Base-by-base conservation (phyloP, 2,888 invertebrate genomes). In the Tillus elongatus region DNA sequence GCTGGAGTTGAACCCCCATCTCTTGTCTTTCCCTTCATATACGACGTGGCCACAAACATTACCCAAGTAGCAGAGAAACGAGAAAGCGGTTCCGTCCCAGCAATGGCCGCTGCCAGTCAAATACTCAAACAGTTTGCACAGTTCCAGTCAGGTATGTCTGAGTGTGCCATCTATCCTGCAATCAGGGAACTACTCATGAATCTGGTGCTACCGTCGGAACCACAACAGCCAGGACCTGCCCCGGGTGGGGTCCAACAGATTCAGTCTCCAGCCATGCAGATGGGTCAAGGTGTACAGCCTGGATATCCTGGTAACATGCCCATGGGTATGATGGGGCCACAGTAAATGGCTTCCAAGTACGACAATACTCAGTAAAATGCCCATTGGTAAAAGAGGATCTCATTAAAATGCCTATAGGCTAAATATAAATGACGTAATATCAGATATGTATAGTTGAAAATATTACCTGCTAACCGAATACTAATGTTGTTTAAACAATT, bases 91-190 rank as follows among this genome's bases (percentile, higher is more conserved):
- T 67, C 67, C 16, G 73, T 74, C 4, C 71, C 76, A 1, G 73
- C 73, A 2, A 72, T 75, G 46, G 70, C 75, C 3, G 77, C 79
- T 1, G 79, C 78, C 0, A 77, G 74, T 37, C 66, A 74, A 12
- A 71, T 80, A 39, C 64, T 83, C 9, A 77, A 81, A 51, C 69
- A 77, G 48, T 88, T 86, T 60, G 75, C 80, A 36, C 88, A 89
- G 55, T 86, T 80, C 60, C 76, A 76, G 49, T 73, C 67, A 3
- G 70, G 69, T 47, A 74, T 69, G 51, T 69, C 71, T 53, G 91
- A 93, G 58, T 93, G 93, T 63, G 87, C 90, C 10, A 75, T 95
- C 36, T 92, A 86, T 66, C 91, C 92, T 15, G 90, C 92, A 12
- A 82, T 95, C 32, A 75, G 90, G 44, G 92, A 95, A 67, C 69